Base-by-base conservation (phyloP, 2,797 vertebrate genomes). In the Aselliscus stoliczkanus region DNA sequence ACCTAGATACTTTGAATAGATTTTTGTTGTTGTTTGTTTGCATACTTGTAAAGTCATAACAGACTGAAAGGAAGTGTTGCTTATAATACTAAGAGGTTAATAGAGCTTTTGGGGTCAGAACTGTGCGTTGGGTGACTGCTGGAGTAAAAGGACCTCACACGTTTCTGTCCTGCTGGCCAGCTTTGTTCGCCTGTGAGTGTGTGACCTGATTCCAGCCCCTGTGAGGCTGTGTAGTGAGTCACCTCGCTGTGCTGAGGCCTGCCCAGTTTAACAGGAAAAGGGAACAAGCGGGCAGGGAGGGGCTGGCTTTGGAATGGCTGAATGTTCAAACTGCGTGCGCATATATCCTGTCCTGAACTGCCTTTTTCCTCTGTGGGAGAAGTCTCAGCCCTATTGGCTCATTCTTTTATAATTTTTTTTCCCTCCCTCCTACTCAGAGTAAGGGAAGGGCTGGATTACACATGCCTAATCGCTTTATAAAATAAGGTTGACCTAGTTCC, bases 401-500 rank as follows among this genome's bases (percentile, higher is more conserved):
- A 56, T 79, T 80, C 18, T 86, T 90, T 89, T 81, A 7, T 27
- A 87, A 88, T 91, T 86, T 94, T 70, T 18, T 81, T 47, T 58
- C 80, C 85, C 94, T 90, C 67, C 94, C 7, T 34, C 20, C 54
- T 67, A 75, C 20, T 42, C 89, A 64, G 92, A 47, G 85, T 88
- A 94, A 89, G 93, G 97, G 96, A 97, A 95, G 97, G 97, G 90
- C 98, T 98, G 98, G 98, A 98, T 98, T 98, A 97, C 88, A 69
- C 89, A 88, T 80, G 84, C 85, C 87, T 98, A 98, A 98, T 98
- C 96, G 75, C 95, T 97, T 98, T 98, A 89, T 97, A 98, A 98
- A 98, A 96, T 97, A 97, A 98, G 96, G 96, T 21, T 98, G 98
- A 98, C 98, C 98, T 98, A 98, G 93, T 98, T 98, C 97, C 97